These are phyloP conservation scores for Morelia viridis DNA, from an alignment of 2,797 vertebrate species.

Conservation along the genomic window DNA sequence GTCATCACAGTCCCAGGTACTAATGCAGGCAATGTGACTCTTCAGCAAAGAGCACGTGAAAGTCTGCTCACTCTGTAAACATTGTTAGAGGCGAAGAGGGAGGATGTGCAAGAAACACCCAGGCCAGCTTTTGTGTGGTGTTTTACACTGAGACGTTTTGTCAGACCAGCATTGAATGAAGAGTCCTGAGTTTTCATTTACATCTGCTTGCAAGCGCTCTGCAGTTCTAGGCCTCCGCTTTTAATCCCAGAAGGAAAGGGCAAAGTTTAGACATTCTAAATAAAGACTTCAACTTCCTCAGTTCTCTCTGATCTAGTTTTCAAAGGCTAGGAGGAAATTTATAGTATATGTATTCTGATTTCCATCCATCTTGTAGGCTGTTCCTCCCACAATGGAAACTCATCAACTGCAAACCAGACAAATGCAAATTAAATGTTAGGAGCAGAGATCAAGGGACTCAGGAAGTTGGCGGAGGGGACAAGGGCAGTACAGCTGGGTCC, in stretches of 20 bases:
- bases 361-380: neutral
- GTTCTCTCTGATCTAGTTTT: neutral
- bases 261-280: neutral
- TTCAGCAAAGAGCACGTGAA: neutral
- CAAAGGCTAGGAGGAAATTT: constrained; percentile 9
- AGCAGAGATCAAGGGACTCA: neutral
- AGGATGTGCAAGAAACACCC: neutral
- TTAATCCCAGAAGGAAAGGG: neutral
- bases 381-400: constrained; percentile 32
- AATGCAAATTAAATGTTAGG: constrained; percentile 36
- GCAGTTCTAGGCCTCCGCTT: neutral
- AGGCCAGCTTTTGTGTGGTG: neutral
- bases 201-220: neutral
- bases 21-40: neutral
- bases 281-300: neutral
- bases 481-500: constrained; percentile 5
- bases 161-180: no score
- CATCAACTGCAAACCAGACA: neutral
- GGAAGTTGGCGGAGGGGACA: neutral
- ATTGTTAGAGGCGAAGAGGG: neutral
- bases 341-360: neutral
- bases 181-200: neutral
- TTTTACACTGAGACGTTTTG: neutral
- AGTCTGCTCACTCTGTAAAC: neutral
- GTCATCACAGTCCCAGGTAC: neutral